phyloP scores from a whole-genome alignment of 2,888 invertebrate species.

The Linyphia triangularis region DNA sequence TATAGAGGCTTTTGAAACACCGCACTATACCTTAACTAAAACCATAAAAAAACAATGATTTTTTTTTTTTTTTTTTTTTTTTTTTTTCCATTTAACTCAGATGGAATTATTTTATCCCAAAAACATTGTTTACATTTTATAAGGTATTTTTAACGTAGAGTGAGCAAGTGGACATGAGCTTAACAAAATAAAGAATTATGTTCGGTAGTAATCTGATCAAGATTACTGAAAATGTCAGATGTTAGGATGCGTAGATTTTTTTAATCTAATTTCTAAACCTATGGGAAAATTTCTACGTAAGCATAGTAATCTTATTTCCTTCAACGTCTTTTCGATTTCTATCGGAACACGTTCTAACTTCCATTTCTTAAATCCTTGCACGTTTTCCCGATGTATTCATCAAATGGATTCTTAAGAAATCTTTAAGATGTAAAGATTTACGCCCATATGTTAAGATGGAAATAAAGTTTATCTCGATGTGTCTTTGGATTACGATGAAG shows the following conservation, averaged over 20 bases:
- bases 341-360: constrained; percentile 12
- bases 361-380: not conserved
- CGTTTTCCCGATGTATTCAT: not conserved
- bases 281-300: constrained; percentile 13
- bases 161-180: not conserved
- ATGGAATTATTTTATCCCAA: not conserved
- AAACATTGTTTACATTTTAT: not conserved
- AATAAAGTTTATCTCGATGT: not conserved
- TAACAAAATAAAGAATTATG: constrained; percentile 20
- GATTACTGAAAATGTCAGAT: constrained; percentile 35
- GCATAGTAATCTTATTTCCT: constrained; percentile 51
- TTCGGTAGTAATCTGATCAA: constrained; percentile 22
- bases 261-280: constrained; percentile 47
- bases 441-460: not conserved
- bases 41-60: no score
- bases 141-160: not conserved
- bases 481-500: not conserved
- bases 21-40: no score
- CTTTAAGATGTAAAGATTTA: not conserved
- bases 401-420: constrained; percentile 1
- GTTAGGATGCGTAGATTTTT: constrained; percentile 33
- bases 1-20: no score
- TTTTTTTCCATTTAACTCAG: no score
- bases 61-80: no score
- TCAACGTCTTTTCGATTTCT: constrained; percentile 7